Evolutionary conservation across 2,113 vertebrate species (phyloP), one percentile per base, ranked within the genome.

Genomic region (Dryoscopus gambensis): DNA sequence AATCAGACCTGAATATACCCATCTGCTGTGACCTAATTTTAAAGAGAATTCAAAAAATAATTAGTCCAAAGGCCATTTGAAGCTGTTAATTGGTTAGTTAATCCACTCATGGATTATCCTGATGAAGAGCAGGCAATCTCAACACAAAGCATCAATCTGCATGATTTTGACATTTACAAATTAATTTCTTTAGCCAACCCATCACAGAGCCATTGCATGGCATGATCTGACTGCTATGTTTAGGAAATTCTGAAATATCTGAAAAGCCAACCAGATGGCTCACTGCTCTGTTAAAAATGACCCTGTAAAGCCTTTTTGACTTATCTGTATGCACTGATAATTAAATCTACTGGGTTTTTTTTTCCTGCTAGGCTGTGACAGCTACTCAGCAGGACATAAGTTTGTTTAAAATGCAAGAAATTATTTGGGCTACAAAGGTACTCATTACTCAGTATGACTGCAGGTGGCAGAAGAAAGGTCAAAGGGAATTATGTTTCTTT

Each of bases 381-480:
- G n/a, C 25, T 73, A 65, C 71, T 83, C 87, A 91, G 78, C 46
- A 79, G 87, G 74, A 85, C 27, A 67, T 15, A 10, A 55, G 59
- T 67, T 89, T 94, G 87, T 85, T 95, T 96, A 70, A 96, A 96
- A 93, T 52, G 31, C 42, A 77, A 73, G 23, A 68, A 91, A 91
- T 80, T 91, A 77, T 63, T 91, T 83, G 33, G 40, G 74, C 18
- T 70, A 77, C n/a, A 78, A 88, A 91, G 31, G 39, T 92, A 71
- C 30, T 84, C 31, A 80, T 84, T 95, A 89, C 24, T 81, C 87
- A 67, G 42, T 55, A 59, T 13, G 60, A 83, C 63, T 75, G 84
- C 4, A 5, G 75, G 42, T 67, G 39, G 63, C 42, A 94, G 74
- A 94, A 95, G 25, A 87, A 96, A 91, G 55, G 46, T 39, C 35